phyloP scores from a whole-genome alignment of 2,888 invertebrate genomes.

The Melieria picta region DNA sequence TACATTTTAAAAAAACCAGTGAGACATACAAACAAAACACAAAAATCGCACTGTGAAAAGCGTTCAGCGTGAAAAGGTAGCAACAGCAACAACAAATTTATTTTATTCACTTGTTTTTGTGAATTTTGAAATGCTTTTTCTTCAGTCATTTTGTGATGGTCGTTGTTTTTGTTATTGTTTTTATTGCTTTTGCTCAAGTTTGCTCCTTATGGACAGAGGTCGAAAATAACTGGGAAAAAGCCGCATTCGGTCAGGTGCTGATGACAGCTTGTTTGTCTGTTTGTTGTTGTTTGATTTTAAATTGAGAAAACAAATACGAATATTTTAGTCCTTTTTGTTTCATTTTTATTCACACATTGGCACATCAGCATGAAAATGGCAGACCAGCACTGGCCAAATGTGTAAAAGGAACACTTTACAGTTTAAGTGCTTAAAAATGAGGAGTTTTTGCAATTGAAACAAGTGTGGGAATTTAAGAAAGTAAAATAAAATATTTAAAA shows the following conservation, averaged over 20 bases:
- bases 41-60: not conserved
- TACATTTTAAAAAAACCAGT: not conserved
- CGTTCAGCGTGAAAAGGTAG: slow-evolving; percentile 12
- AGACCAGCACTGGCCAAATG: not conserved
- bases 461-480: not conserved
- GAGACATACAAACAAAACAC: slow-evolving; percentile 30
- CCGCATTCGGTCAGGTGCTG: slow-evolving; percentile 49
- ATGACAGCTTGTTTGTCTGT: slow-evolving; percentile 50
- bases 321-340: no score
- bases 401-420: not conserved
- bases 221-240: slow-evolving; percentile 18
- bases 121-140: slow-evolving; percentile 21
- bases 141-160: slow-evolving; percentile 21
- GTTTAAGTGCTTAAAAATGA: not conserved
- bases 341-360: not conserved
- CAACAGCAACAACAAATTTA: slow-evolving; percentile 29
- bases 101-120: slow-evolving; percentile 35
- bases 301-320: slow-evolving; percentile 7
- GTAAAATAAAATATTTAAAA: not conserved
- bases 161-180: slow-evolving; percentile 18
- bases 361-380: not conserved
- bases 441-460: not conserved
- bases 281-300: slow-evolving; percentile 18
- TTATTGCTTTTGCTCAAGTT: slow-evolving; percentile 26
- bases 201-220: slow-evolving; percentile 18